Conservation (phyloP, 2,113 vertebrate species). For the Notothenia coriiceps region DNA sequence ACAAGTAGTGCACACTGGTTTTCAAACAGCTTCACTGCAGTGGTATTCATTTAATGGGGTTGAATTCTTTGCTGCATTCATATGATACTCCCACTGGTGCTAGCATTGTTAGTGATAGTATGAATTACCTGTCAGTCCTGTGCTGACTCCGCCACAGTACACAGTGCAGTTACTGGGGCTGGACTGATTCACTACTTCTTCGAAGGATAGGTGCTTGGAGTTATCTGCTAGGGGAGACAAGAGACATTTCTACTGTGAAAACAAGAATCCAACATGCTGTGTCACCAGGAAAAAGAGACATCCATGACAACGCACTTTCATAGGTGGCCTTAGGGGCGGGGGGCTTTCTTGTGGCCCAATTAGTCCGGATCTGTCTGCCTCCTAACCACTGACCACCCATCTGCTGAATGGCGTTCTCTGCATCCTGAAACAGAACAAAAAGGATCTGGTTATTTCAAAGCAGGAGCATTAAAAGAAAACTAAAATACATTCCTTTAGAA, state of each 20-base stretch:
- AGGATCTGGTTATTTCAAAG: not conserved
- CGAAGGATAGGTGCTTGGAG: slow-evolving; percentile 95
- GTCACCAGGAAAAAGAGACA: not conserved
- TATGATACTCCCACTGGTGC: not conserved
- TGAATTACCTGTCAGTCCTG: slow-evolving; percentile 91
- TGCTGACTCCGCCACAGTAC: slow-evolving; percentile 96
- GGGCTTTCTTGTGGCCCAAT: slow-evolving; percentile 99
- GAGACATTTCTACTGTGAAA: slow-evolving; percentile 2
- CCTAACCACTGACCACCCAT: slow-evolving; percentile 99
- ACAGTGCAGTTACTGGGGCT: slow-evolving; percentile 99
- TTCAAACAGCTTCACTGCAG: too few species aligned
- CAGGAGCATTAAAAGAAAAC: too few species aligned
- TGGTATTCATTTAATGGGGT: not conserved
- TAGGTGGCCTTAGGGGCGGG: slow-evolving; percentile 94
- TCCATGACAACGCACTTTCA: slow-evolving; percentile 86
- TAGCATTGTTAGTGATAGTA: not conserved
- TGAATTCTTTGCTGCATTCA: not conserved
- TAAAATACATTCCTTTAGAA: not conserved
- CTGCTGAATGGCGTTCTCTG: slow-evolving; percentile 98
- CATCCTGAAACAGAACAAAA: slow-evolving; percentile 84
- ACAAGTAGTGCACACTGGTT: too few species aligned
- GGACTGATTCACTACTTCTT: slow-evolving; percentile 97
- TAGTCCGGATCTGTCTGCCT: slow-evolving; percentile 97
- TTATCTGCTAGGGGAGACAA: slow-evolving; percentile 78
- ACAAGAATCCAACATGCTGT: not conserved